Evolutionary conservation across 2,797 vertebrate species (phyloP).

Genomic region (Tiaroga cobitis): DNA sequence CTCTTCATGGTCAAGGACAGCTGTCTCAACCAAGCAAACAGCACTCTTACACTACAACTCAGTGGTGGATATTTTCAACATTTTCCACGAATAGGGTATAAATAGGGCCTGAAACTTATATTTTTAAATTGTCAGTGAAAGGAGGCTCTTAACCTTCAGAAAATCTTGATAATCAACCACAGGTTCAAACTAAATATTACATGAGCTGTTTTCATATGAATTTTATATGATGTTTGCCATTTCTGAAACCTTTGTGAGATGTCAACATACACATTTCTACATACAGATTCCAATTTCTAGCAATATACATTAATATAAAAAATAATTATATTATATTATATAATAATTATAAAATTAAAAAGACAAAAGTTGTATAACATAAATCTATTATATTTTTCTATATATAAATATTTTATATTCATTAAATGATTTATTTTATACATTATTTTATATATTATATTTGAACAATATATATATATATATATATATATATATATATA

Average conservation of each 20-base stretch:
- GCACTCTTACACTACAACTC: neutral
- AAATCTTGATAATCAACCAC: neutral
- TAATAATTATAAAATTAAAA: neutral
- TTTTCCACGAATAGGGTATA: neutral
- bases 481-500: too few species aligned
- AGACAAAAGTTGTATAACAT: neutral
- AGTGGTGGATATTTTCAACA: neutral
- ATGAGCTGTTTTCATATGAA: neutral
- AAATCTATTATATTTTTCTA: too few species aligned
- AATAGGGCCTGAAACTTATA: neutral
- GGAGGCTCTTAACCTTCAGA: neutral
- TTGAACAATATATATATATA: too few species aligned
- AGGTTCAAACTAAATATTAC: slow-evolving; percentile 7
- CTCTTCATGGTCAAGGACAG: slow-evolving; percentile 26
- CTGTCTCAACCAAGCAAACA: slow-evolving; percentile 22
- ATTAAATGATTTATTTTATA: neutral
- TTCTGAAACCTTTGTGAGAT: neutral
- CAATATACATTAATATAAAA: neutral
- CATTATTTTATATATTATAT: neutral
- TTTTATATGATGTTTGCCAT: neutral
- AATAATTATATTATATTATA: too few species aligned
- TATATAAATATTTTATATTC: too few species aligned
- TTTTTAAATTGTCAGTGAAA: neutral
- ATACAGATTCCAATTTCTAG: neutral
- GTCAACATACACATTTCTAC: neutral